These are phyloP conservation scores for Brevimyrus niger DNA, from an alignment of 2,113 vertebrate species.

Conservation along the genomic window DNA sequence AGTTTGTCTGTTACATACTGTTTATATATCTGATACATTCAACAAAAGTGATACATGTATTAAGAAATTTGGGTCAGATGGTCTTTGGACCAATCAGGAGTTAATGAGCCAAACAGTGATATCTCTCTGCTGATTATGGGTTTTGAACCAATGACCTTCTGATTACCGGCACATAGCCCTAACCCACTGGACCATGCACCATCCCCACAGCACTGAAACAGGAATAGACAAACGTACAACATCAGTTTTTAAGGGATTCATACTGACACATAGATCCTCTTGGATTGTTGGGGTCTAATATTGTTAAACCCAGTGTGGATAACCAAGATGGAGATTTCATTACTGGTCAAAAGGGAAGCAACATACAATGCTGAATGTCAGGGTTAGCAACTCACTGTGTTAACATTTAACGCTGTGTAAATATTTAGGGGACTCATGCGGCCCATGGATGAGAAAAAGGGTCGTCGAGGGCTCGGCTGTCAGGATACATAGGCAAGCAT, in stretches of 20 bases:
- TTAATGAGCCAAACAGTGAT: neutral
- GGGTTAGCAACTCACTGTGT: neutral
- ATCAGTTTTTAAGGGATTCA: neutral
- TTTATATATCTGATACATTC: neutral
- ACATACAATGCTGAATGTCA: neutral
- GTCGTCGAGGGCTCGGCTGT: neutral
- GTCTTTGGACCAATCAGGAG: neutral
- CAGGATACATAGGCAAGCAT: neutral
- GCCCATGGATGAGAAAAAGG: neutral
- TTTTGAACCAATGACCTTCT: neutral
- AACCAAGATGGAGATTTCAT: neutral
- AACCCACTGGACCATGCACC: neutral
- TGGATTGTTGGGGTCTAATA: neutral
- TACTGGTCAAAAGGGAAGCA: neutral
- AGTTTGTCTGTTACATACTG: neutral
- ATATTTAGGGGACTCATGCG: neutral
- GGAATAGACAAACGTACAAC: neutral
- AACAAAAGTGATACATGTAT: slow-evolving; percentile 17
- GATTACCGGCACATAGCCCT: neutral
- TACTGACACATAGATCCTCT: neutral
- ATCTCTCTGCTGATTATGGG: neutral
- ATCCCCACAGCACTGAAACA: neutral
- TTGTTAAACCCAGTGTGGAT: neutral
- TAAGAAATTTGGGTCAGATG: neutral
- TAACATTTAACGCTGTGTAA: neutral